These are phyloP conservation scores for Troides aeacus DNA, from an alignment of 2,888 invertebrate species.

Conservation along the genomic window DNA sequence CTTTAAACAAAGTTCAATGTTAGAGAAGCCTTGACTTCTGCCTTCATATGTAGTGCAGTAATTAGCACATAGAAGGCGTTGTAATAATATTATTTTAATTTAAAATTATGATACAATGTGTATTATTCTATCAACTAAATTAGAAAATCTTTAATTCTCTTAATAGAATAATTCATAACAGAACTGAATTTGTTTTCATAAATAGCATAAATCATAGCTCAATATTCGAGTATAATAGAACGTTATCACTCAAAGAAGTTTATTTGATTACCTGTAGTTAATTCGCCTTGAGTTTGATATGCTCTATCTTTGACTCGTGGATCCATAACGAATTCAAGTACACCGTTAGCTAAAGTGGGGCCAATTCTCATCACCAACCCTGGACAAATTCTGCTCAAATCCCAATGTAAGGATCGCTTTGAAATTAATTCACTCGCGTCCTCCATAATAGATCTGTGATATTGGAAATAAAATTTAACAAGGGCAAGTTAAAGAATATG, in stretches of 20 bases:
- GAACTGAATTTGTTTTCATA: neutral
- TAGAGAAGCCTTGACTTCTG: constrained; percentile 35
- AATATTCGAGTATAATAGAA: too few species aligned
- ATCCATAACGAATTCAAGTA: constrained; percentile 87
- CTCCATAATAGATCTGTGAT: constrained; percentile 81
- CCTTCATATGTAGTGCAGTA: constrained; percentile 36
- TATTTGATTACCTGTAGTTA: constrained; percentile 81
- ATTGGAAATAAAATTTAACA: neutral
- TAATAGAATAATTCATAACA: neutral
- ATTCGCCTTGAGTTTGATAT: constrained; percentile 77
- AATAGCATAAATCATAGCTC: neutral
- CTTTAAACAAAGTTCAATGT: constrained; percentile 50
- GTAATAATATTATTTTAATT: neutral
- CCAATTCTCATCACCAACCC: constrained; percentile 87
- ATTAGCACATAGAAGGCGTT: constrained; percentile 52
- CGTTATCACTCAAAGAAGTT: neutral
- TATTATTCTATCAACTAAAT: neutral
- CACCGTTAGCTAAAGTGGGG: constrained; percentile 85
- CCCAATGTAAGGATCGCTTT: constrained; percentile 87
- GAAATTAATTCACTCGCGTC: constrained; percentile 84
- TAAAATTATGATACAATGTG: neutral
- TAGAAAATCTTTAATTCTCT: neutral
- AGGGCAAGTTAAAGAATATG: neutral
- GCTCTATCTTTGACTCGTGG: constrained; percentile 77
- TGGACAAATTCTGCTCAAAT: constrained; percentile 85